phyloP scores from a whole-genome alignment of 2,113 vertebrate genomes.

The Rhizomys pruinosus region DNA sequence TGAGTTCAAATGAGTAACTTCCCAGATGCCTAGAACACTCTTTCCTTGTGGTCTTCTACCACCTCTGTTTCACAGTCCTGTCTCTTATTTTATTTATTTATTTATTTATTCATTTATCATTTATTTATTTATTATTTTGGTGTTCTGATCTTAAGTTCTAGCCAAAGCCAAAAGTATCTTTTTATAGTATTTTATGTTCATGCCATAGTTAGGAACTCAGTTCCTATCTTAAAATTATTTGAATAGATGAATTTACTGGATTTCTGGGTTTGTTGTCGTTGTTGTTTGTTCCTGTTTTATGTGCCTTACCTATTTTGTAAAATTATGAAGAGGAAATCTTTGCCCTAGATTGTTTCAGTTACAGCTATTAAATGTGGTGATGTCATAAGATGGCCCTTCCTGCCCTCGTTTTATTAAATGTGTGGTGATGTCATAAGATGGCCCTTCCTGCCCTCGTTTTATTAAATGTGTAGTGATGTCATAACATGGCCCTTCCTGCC shows the following conservation, averaged over 20 bases:
- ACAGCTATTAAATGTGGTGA: slow-evolving; percentile 7
- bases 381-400: background rate
- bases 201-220: background rate
- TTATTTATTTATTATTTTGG: too few relatives aligned
- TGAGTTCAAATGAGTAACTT: too few relatives aligned
- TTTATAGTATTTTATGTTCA: background rate
- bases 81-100: too few relatives aligned
- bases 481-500: background rate
- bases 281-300: background rate
- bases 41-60: too few relatives aligned
- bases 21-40: too few relatives aligned
- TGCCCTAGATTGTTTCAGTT: background rate
- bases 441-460: background rate
- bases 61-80: too few relatives aligned
- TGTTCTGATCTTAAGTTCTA: background rate
- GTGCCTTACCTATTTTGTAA: slow-evolving; percentile 17
- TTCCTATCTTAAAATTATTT: slow-evolving; percentile 33
- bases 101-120: too few relatives aligned
- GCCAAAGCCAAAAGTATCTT: slow-evolving; percentile 26
- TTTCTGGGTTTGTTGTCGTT: background rate
- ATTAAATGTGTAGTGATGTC: background rate
- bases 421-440: background rate
- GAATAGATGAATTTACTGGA: background rate
- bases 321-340: background rate
- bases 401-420: too few relatives aligned